These are phyloP conservation scores for Muntiacus muntjak DNA, from an alignment of 2,113 vertebrate species.

Conservation along the genomic window DNA sequence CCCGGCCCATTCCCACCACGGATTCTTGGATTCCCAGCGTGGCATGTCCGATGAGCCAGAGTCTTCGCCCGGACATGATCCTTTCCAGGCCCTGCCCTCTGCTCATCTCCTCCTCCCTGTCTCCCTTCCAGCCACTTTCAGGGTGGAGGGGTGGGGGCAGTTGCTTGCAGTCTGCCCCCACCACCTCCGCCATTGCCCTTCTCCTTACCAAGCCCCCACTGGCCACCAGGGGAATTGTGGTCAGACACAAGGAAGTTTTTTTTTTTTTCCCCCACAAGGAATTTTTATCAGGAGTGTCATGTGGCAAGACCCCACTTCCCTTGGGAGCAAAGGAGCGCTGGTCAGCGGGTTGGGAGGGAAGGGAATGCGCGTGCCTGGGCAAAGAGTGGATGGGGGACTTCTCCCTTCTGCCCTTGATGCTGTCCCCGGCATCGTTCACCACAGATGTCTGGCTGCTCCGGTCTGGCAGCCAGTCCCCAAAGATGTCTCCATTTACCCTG, in stretches of 20 bases:
- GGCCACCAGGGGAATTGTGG: not conserved
- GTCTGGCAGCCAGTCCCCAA: not conserved
- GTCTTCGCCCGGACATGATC: conserved; percentile 73
- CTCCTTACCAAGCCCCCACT: not conserved
- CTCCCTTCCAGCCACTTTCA: conserved; percentile 32
- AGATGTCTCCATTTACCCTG: not conserved
- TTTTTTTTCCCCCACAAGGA: not conserved
- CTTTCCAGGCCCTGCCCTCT: conserved; percentile 65
- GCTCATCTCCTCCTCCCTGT: conserved; percentile 62
- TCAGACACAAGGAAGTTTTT: not conserved
- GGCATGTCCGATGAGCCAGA: conserved; percentile 74
- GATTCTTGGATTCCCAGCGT: conserved; percentile 69
- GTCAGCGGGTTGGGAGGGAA: not conserved
- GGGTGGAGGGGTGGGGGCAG: not conserved
- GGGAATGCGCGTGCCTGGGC: not conserved
- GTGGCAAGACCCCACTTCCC: not conserved
- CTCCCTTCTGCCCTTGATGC: not conserved
- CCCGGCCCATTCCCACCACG: conserved; percentile 68
- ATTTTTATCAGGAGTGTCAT: not conserved
- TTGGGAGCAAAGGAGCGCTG: not conserved
- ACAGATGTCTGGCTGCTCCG: not conserved
- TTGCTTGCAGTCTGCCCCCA: not conserved
- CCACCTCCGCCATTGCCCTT: not conserved
- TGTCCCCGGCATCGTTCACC: not conserved
- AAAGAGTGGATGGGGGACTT: not conserved